phyloP scores from a whole-genome alignment of 2,888 invertebrate species.

The Onthophagus sagittarius region DNA sequence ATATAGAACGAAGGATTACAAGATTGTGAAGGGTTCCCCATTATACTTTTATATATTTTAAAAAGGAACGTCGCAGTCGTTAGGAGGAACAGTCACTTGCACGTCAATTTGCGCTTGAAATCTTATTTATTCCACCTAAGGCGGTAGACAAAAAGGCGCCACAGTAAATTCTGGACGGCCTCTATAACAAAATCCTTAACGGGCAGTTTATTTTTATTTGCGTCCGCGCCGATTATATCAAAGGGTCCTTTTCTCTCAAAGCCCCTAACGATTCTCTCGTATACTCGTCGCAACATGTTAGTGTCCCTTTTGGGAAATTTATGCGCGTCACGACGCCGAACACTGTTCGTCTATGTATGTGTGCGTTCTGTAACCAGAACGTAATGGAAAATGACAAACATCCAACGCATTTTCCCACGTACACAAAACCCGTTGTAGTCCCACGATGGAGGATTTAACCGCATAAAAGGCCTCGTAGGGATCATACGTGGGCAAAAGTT shows the following conservation, averaged over 20 bases:
- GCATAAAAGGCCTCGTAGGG: not conserved
- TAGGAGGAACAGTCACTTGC: not conserved
- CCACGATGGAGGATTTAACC: not conserved
- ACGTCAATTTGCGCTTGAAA: conserved; percentile 1
- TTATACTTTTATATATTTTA: not conserved
- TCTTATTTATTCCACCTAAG: conserved; percentile 1
- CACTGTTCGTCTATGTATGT: not conserved
- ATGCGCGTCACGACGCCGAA: not conserved
- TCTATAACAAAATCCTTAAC: conserved; percentile 9
- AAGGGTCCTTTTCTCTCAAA: conserved; percentile 4
- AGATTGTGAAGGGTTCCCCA: too few species aligned
- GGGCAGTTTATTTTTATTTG: conserved; percentile 13
- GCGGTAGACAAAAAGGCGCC: conserved; percentile 6
- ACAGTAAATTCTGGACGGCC: conserved; percentile 6
- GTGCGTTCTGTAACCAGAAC: not conserved
- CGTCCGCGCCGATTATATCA: conserved; percentile 11
- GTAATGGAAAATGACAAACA: not conserved
- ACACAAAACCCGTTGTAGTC: not conserved
- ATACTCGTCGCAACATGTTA: not conserved
- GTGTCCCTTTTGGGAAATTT: not conserved
- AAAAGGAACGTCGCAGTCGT: not conserved
- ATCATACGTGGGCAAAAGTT: not conserved
- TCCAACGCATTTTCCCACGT: not conserved
- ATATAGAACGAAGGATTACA: too few species aligned
- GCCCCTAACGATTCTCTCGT: conserved; percentile 5